Evolutionary conservation across 2,888 invertebrate species (phyloP), one percentile per base, ranked within the genome.

Genomic region (Ormia ochracea): DNA sequence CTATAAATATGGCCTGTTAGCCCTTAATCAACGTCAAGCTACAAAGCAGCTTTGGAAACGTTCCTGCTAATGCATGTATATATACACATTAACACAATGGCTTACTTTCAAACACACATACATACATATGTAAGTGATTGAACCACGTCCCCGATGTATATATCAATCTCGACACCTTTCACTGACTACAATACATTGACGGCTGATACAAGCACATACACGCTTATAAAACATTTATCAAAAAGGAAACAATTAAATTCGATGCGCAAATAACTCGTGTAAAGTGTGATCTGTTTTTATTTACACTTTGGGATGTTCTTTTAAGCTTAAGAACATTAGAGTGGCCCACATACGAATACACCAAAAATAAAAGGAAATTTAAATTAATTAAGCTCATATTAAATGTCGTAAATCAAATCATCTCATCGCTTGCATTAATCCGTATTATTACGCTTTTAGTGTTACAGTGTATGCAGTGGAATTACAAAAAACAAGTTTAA

Each of bases 151-250:
- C 2, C 58, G 3, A 33, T 33, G 19, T 19, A 43, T 28, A 33
- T 33, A 50, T 36, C 4, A 48, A 33, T 36, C 23, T 48, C 48
- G 50, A 23, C 1, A 23, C 36, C 23, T 26, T 43, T 21, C 28
- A 12, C 26, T 43, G 2, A 12, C 23, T 65, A 28, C 73, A 1
- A 12, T 38, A 38, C 38, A 78, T 69, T 69, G 78, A 78, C 68
- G 63, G 68, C 56, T 63, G 69, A 68, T 63, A 63, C 41, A 58
- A 59, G 59, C 36, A 68, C 21, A 45, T 26, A 36, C 66, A 43
- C 10, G 21, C 54, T 28, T 52, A 28, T 52, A 28, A 50, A 45
- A 33, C 23, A 68, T 73, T 65, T 36, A 54, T 45, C 41, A 43
- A 54, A 23, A 31, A 48, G 31, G 17, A 26, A 43, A 6, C n/a